A percentile compares a stretch with the other conserved stretches of the same genome.
Conservation (phyloP, 2,888 invertebrate genomes). For the Entomobrya multifasciata region DNA sequence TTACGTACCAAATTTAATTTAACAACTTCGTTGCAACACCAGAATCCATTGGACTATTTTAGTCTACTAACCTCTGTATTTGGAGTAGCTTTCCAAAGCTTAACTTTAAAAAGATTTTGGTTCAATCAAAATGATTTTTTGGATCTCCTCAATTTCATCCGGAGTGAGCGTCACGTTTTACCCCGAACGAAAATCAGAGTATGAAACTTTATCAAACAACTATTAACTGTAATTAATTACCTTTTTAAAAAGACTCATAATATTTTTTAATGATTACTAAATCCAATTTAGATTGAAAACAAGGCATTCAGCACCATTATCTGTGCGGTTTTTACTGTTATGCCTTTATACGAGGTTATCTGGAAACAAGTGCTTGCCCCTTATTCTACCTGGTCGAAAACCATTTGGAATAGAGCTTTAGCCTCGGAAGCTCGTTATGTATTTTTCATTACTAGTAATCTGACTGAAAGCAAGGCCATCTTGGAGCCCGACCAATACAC, state of each 20-base stretch:
- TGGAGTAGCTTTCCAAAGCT: neutral
- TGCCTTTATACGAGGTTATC: slow-evolving; percentile 20
- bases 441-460: slow-evolving; percentile 17
- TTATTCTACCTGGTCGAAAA: slow-evolving; percentile 7
- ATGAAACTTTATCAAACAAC: too few relatives aligned
- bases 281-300: neutral
- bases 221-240: too few relatives aligned
- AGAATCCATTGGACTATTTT: slow-evolving; percentile 28
- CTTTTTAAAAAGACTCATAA: too few relatives aligned
- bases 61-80: neutral
- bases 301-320: neutral
- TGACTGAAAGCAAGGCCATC: neutral
- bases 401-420: slow-evolving; percentile 33
- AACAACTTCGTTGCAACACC: neutral
- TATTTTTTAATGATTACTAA: neutral
- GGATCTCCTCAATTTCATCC: slow-evolving; percentile 18
- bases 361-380: slow-evolving; percentile 13
- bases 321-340: slow-evolving; percentile 1
- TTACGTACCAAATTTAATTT: neutral
- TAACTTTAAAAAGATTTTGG: slow-evolving; percentile 7
- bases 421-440: slow-evolving; percentile 2
- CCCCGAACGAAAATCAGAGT: slow-evolving; percentile 4
- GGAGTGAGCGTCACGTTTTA: neutral
- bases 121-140: neutral
- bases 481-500: neutral